A percentile compares a stretch with the other conserved stretches of the same genome.
Conservation (phyloP, 2,888 invertebrate species). For the Morpho helenor region DNA sequence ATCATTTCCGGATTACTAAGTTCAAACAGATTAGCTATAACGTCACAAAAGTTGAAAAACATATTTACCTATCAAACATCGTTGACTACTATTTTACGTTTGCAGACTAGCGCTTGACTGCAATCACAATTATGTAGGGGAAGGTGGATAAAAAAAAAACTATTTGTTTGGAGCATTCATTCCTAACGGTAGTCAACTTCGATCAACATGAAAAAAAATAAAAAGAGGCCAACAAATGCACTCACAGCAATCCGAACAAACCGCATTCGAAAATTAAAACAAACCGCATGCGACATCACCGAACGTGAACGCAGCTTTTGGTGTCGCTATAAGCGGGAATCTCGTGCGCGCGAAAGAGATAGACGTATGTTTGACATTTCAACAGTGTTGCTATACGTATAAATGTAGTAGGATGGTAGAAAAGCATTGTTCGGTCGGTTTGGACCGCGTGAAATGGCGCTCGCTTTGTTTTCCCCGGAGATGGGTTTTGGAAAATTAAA, state of each 20-base stretch:
- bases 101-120: not conserved
- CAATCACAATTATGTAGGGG: conserved; percentile 14
- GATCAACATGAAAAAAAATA: conserved; percentile 40
- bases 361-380: conserved; percentile 47
- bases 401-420: conserved; percentile 55
- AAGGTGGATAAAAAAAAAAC: conserved; percentile 24
- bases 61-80: too few species aligned
- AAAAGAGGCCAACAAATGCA: conserved; percentile 37
- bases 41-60: too few species aligned
- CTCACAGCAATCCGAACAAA: conserved; percentile 59
- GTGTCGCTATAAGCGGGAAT: conserved; percentile 39
- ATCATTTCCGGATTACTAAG: too few species aligned
- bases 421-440: conserved; percentile 72
- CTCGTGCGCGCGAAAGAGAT: conserved; percentile 45
- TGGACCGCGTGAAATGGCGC: conserved; percentile 72
- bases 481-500: conserved; percentile 75
- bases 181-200: conserved; percentile 36
- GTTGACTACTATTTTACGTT: not conserved
- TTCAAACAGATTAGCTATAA: too few species aligned
- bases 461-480: conserved; percentile 62
- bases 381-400: conserved; percentile 52
- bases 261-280: conserved; percentile 75
- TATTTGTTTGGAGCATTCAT: conserved; percentile 27
- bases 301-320: conserved; percentile 54
- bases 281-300: conserved; percentile 57